Percentiles rank a stretch among this genome's conserved stretches.
These are phyloP conservation scores for Zeugodacus cucurbitae DNA, from an alignment of 1,140 invertebrate genomes.

Conservation along the genomic window DNA sequence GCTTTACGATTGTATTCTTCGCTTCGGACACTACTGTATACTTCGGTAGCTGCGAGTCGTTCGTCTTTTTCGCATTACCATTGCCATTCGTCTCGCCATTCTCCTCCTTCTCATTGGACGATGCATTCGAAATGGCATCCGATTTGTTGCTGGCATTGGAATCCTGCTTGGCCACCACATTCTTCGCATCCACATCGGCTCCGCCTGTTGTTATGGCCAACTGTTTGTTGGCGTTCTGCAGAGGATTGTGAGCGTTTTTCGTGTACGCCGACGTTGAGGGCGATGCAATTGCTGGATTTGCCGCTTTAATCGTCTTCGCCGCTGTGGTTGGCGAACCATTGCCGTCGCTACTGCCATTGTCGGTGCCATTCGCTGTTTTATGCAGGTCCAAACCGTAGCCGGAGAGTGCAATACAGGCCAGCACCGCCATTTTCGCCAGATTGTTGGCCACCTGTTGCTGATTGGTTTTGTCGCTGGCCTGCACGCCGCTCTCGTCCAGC, in stretches of 20 bases:
- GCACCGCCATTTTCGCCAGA: constrained; percentile 86
- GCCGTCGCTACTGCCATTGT: constrained; percentile 48
- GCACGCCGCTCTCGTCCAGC: constrained; percentile 94
- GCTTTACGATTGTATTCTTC: constrained; percentile 60
- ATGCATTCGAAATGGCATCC: constrained; percentile 48
- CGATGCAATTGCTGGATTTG: constrained; percentile 50
- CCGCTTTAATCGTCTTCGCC: constrained; percentile 40
- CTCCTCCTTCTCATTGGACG: constrained; percentile 48
- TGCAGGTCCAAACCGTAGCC: constrained; percentile 71
- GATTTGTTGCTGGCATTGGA: constrained; percentile 54
- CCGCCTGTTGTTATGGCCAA: constrained; percentile 55
- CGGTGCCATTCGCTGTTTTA: constrained; percentile 49
- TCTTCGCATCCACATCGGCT: background rate
- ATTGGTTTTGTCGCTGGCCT: constrained; percentile 85
- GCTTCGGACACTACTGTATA: constrained; percentile 57
- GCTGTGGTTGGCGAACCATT: constrained; percentile 49
- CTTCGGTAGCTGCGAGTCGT: constrained; percentile 55
- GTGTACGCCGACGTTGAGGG: constrained; percentile 55
- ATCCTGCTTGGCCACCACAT: constrained; percentile 48
- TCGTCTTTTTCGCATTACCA: constrained; percentile 39
- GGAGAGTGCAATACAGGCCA: constrained; percentile 84
- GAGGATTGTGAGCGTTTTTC: constrained; percentile 62
- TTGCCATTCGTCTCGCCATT: background rate
- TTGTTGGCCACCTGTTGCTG: constrained; percentile 91
- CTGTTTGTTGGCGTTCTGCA: constrained; percentile 55